Evolutionary conservation across 2,113 vertebrate species (phyloP).

Genomic region (Choloepus hoffmanni): DNA sequence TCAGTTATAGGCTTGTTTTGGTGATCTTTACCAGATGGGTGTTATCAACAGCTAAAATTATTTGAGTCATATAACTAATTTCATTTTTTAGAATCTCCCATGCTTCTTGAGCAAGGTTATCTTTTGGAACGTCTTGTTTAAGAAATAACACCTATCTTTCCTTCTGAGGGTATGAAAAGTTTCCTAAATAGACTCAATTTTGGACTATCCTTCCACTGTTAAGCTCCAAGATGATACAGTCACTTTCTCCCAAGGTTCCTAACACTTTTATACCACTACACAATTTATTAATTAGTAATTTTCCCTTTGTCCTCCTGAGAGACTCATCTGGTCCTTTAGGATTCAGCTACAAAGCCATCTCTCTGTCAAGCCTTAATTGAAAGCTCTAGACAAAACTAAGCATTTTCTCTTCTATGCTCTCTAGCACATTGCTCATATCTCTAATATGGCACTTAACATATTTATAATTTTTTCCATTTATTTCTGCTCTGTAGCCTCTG

Average conservation of each 20-base stretch:
- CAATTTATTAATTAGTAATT: not conserved
- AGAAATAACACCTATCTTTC: not conserved
- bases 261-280: not conserved
- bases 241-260: not conserved
- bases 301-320: not conserved
- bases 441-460: not conserved
- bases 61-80: not conserved
- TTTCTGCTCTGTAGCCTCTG: not conserved
- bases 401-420: constrained; percentile 19
- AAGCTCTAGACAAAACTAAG: constrained; percentile 26
- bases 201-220: not conserved
- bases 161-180: constrained; percentile 15
- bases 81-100: not conserved
- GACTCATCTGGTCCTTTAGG: not conserved
- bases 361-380: not conserved
- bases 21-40: not conserved
- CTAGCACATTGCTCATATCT: not conserved
- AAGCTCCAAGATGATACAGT: constrained; percentile 25
- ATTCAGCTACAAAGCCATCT: constrained; percentile 42
- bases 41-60: constrained; percentile 41
- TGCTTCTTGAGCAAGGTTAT: not conserved
- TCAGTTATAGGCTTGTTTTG: not conserved
- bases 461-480: not conserved
- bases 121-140: not conserved
- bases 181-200: constrained; percentile 21